Conservation (phyloP, 1,140 invertebrate species). For the Lepidurus apus region DNA sequence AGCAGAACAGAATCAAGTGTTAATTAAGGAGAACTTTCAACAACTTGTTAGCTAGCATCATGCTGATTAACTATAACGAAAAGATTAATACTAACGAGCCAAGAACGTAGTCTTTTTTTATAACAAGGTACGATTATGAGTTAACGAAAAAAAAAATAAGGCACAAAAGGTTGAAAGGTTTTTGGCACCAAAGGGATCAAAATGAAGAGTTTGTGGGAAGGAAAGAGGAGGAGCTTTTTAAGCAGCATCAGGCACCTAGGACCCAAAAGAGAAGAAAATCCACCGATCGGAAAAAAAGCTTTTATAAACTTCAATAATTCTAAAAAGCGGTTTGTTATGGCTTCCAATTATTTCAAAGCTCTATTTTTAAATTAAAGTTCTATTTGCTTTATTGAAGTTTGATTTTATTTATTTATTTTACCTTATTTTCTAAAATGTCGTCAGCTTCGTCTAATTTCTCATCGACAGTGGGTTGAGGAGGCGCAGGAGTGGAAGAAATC, state of each 20-base stretch:
- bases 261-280: not conserved
- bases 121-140: not conserved
- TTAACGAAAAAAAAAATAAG: not conserved
- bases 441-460: not conserved
- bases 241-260: not conserved
- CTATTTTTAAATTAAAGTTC: not conserved
- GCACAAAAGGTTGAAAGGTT: not conserved
- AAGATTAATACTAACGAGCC: not conserved
- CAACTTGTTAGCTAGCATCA: not conserved
- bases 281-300: not conserved
- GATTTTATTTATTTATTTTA: not conserved
- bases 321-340: not conserved
- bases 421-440: not conserved
- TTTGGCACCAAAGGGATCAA: not conserved
- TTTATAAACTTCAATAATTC: not conserved
- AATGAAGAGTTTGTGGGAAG: not conserved
- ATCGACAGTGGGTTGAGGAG: not conserved
- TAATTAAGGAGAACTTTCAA: not conserved
- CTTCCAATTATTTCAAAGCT: not conserved
- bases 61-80: not conserved
- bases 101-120: not conserved
- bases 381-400: not conserved
- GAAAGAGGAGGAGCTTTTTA: not conserved
- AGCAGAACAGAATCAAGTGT: not conserved
- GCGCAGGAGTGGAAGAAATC: conserved; percentile 35